phyloP scores from a whole-genome alignment of 2,797 vertebrate species.

The Notoglanidium macrostoma region DNA sequence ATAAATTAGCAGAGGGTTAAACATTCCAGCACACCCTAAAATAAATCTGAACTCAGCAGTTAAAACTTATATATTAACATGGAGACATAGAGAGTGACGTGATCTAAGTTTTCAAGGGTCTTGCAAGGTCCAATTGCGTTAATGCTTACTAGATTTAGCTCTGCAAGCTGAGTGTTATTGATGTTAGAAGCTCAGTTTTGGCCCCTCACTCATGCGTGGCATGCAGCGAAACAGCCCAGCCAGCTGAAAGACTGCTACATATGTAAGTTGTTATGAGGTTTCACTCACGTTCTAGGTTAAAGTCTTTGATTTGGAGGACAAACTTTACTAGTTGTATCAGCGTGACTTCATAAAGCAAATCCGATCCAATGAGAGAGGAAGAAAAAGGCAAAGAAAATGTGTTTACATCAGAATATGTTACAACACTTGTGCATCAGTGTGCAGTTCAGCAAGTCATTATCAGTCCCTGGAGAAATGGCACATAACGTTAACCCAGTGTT shows the following conservation, averaged over 20 bases:
- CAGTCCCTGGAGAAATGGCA: background rate
- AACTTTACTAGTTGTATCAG: background rate
- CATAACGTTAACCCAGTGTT: background rate
- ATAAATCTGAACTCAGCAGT: background rate
- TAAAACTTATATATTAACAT: background rate
- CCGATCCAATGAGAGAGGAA: background rate
- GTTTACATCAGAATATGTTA: background rate
- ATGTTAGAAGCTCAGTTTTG: constrained; percentile 25
- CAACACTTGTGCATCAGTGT: background rate
- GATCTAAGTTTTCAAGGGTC: background rate
- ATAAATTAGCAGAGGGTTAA: background rate
- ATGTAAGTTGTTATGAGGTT: constrained; percentile 51
- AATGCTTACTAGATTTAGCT: background rate
- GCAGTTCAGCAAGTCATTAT: background rate
- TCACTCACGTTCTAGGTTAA: constrained; percentile 48
- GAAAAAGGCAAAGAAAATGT: background rate
- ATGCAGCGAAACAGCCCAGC: constrained; percentile 32
- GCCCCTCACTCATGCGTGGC: constrained; percentile 24
- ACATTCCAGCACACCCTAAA: background rate
- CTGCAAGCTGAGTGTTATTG: constrained; percentile 9
- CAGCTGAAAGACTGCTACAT: constrained; percentile 25
- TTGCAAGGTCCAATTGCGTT: background rate
- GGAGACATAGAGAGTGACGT: background rate
- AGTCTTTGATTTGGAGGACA: constrained; percentile 16
- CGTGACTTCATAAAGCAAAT: constrained; percentile 20